phyloP scores from a whole-genome alignment of 2,888 invertebrate species.

The Limnephilus rhombicus region DNA sequence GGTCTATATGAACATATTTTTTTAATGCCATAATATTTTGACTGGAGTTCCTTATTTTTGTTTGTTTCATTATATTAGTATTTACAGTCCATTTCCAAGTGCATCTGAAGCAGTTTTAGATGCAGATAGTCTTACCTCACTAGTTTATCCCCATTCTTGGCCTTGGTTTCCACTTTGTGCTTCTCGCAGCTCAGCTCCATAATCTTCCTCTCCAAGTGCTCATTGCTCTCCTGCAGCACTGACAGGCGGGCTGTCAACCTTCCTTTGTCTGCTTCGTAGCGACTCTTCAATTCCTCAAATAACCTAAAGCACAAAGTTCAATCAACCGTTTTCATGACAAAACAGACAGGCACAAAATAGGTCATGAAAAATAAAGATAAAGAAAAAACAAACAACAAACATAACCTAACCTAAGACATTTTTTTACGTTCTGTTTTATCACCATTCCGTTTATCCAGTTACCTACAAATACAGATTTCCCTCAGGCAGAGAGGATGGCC shows the following conservation, averaged over 20 bases:
- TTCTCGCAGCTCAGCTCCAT: conserved; percentile 72
- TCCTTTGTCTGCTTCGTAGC: conserved; percentile 84
- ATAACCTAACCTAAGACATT: background rate
- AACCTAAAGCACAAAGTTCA: conserved; percentile 72
- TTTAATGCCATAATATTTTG: too few relatives aligned
- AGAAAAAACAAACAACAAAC: background rate
- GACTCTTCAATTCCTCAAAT: conserved; percentile 85
- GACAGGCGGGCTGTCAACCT: conserved; percentile 77
- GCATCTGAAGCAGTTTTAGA: background rate
- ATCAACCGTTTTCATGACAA: background rate
- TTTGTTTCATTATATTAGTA: too few relatives aligned
- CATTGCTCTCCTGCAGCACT: conserved; percentile 73
- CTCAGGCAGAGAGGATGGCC: too few relatives aligned
- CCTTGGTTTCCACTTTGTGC: conserved; percentile 75
- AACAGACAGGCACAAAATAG: background rate
- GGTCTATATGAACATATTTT: too few relatives aligned
- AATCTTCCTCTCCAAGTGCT: conserved; percentile 75
- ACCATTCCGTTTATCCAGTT: too few relatives aligned
- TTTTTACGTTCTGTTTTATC: too few relatives aligned
- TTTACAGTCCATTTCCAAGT: background rate
- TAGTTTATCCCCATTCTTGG: conserved; percentile 78
- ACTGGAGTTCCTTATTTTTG: too few relatives aligned
- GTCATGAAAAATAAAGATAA: background rate
- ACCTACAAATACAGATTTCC: too few relatives aligned
- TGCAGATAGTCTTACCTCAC: conserved; percentile 72